Evolutionary conservation across 2,113 vertebrate genomes (phyloP).

Genomic region (Coryphaenoides rupestris): DNA sequence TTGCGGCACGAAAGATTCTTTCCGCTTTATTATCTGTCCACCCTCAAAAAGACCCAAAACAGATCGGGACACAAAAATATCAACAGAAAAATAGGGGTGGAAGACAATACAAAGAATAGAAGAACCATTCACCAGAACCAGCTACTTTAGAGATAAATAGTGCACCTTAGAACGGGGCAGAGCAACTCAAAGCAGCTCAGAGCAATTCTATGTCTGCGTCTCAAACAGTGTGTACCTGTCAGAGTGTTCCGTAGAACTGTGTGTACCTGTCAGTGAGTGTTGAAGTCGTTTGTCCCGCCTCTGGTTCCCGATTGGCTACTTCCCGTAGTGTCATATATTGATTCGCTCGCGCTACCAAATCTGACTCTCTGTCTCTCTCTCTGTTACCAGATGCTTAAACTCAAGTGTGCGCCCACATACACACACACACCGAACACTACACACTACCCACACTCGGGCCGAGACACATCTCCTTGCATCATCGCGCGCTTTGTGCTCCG

Average conservation of each 20-base stretch:
- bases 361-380: constrained; percentile 35
- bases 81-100: neutral
- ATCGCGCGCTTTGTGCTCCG: too few relatives aligned
- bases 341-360: constrained; percentile 45
- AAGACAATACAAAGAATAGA: too few relatives aligned
- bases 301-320: constrained; percentile 39
- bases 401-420: neutral
- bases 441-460: neutral
- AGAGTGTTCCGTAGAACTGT: too few relatives aligned
- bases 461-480: too few relatives aligned
- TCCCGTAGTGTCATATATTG: constrained; percentile 51
- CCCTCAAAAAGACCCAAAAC: neutral
- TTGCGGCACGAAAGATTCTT: neutral
- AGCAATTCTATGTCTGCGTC: too few relatives aligned
- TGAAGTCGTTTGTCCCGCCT: constrained; percentile 19
- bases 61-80: neutral
- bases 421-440: constrained; percentile 2
- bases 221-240: neutral
- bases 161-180: neutral
- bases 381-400: constrained; percentile 4
- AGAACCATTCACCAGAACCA: too few relatives aligned
- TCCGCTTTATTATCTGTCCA: constrained; percentile 13
- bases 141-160: neutral
- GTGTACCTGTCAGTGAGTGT: neutral
- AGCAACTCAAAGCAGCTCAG: neutral